phyloP scores from a whole-genome alignment of 2,797 vertebrate genomes.

The Ceyx erithaca region DNA sequence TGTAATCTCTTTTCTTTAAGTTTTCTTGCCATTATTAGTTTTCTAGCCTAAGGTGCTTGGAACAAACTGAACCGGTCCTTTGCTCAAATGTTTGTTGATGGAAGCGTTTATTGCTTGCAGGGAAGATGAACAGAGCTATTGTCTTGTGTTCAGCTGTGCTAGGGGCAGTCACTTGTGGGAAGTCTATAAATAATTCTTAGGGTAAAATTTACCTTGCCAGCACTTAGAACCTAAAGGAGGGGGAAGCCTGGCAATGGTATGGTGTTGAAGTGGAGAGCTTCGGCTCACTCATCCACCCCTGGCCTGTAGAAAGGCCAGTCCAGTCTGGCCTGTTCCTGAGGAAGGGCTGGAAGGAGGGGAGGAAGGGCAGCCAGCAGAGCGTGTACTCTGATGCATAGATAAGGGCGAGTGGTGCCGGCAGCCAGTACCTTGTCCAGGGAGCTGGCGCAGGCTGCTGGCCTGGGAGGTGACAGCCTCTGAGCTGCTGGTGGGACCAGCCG shows the following conservation, averaged over 20 bases:
- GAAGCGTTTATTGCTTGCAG: neutral
- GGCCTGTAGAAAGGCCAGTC: neutral
- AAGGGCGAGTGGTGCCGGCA: neutral
- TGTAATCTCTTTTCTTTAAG: neutral
- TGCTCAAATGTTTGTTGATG: neutral
- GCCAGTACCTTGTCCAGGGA: rapidly evolving
- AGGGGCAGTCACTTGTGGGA: neutral
- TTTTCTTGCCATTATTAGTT: neutral
- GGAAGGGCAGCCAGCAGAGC: neutral
- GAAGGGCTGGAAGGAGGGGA: neutral
- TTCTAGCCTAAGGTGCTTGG: neutral
- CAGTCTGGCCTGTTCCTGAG: neutral
- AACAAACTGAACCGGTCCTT: neutral
- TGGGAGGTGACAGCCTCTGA: neutral
- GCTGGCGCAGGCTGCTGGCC: neutral
- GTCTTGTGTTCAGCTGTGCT: neutral
- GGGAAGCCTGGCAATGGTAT: neutral
- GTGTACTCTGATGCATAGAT: neutral
- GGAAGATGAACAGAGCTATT: neutral
- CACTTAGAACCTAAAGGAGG: neutral
- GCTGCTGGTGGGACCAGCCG: too few relatives aligned
- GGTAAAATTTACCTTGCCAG: neutral
- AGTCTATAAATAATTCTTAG: slow-evolving; percentile 25
- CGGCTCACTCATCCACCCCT: neutral
- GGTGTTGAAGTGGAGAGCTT: neutral